Percentiles rank a stretch among this genome's conserved stretches.
Conservation (phyloP, 2,797 vertebrate genomes). For the Tokudaia muenninki region DNA sequence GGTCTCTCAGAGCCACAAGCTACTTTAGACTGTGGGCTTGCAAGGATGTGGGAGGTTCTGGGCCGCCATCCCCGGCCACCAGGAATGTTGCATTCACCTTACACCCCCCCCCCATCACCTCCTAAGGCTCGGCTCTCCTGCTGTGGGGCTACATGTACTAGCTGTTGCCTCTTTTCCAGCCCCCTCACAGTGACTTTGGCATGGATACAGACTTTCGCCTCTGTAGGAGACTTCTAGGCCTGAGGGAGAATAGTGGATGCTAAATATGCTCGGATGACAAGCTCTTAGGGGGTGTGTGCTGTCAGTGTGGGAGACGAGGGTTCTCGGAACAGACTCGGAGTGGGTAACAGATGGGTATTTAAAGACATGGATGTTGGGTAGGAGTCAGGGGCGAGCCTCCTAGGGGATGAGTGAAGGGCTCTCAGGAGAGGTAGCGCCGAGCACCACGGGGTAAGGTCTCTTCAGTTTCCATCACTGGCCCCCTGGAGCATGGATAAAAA, state of each 20-base stretch:
- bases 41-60: not conserved
- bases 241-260: slow-evolving; percentile 38
- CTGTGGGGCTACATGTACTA: not conserved
- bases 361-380: not conserved
- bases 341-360: slow-evolving; percentile 42
- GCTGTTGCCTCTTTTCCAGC: not conserved
- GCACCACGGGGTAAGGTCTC: not conserved
- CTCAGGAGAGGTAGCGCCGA: not conserved
- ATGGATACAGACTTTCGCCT: not conserved
- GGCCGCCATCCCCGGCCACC: not conserved
- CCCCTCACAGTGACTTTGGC: slow-evolving; percentile 11
- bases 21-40: not conserved
- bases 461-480: not conserved
- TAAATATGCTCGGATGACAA: slow-evolving; percentile 20
- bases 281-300: not conserved
- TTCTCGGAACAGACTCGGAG: not conserved
- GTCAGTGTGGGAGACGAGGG: slow-evolving; percentile 12
- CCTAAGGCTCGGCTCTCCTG: not conserved
- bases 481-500: not conserved
- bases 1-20: not conserved
- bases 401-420: not conserved
- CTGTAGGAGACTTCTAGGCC: slow-evolving; percentile 7
- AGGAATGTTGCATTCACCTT: not conserved
- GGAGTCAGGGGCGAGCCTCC: slow-evolving; percentile 41
- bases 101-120: not conserved